Percentiles rank a stretch among this genome's conserved stretches.
These are phyloP conservation scores for Oryzias javanicus DNA, from an alignment of 2,113 vertebrate genomes.

Conservation along the genomic window DNA sequence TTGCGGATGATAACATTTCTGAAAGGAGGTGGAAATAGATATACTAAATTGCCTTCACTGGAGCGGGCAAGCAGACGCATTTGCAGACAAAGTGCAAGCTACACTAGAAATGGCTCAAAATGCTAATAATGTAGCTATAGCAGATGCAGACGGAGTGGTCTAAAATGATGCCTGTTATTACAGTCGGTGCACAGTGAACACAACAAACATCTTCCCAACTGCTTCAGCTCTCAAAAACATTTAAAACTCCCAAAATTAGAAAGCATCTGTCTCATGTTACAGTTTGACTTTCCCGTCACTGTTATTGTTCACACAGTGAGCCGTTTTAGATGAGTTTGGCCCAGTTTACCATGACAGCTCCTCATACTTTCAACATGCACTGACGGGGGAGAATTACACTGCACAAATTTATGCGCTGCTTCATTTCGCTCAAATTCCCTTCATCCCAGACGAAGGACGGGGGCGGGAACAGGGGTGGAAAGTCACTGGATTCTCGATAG, in stretches of 20 bases:
- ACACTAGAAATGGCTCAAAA: conserved; percentile 38
- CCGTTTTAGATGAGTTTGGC: conserved; percentile 56
- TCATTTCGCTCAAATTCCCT: conserved; percentile 41
- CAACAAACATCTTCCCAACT: conserved; percentile 15
- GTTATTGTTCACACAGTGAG: conserved; percentile 30
- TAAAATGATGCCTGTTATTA: conserved; percentile 31
- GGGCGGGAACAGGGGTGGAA: conserved; percentile 46
- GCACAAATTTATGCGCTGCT: conserved; percentile 40
- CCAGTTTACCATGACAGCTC: conserved; percentile 57
- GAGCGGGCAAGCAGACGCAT: conserved; percentile 23
- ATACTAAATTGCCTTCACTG: conserved; percentile 33
- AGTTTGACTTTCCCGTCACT: conserved; percentile 49
- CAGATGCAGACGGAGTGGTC: conserved; percentile 45
- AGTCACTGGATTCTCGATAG: conserved; percentile 42
- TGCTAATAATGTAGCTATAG: conserved; percentile 42
- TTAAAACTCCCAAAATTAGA: conserved; percentile 25
- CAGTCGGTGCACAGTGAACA: conserved; percentile 10
- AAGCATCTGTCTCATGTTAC: conserved; percentile 20
- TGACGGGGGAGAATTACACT: conserved; percentile 45
- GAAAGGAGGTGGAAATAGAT: conserved; percentile 42
- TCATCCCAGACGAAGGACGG: conserved; percentile 32
- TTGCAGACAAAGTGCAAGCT: conserved; percentile 35
- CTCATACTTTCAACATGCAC: conserved; percentile 36
- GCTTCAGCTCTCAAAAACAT: conserved; percentile 1
- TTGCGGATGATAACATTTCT: conserved; percentile 46